These are phyloP conservation scores for Lucilia sericata DNA, from an alignment of 1,140 invertebrate species.

Conservation along the genomic window DNA sequence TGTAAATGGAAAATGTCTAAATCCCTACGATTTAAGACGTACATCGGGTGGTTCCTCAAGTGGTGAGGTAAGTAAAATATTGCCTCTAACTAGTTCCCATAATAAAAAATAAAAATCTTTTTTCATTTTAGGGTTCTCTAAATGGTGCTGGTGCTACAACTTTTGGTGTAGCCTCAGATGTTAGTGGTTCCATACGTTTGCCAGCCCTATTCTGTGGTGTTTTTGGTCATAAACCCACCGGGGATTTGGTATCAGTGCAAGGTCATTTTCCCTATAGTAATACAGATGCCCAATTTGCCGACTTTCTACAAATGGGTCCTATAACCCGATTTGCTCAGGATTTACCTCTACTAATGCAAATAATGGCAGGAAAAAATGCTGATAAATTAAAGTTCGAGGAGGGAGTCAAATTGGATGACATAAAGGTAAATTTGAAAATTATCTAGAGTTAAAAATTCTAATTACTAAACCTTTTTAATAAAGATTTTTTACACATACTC, in stretches of 20 bases:
- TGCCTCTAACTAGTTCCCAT: background rate
- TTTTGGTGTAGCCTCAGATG: conserved; percentile 87
- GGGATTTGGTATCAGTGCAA: conserved; percentile 71
- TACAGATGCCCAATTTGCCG: conserved; percentile 50
- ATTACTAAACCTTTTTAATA: conserved; percentile 71
- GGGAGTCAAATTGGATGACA: conserved; percentile 72
- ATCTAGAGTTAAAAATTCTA: no score
- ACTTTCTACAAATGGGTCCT: conserved; percentile 76
- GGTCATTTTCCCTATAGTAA: conserved; percentile 72
- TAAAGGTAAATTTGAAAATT: conserved; percentile 74
- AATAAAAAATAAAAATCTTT: background rate
- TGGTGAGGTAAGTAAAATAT: conserved; percentile 72
- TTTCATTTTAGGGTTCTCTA: conserved; percentile 72
- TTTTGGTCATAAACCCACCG: conserved; percentile 88
- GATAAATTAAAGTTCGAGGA: conserved; percentile 67
- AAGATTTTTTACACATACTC: conserved; percentile 72
- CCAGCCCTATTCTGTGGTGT: conserved; percentile 88
- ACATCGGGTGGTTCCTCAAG: conserved; percentile 83
- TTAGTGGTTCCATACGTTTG: conserved; percentile 90
- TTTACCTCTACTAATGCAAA: conserved; percentile 76
- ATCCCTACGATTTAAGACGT: conserved; percentile 79
- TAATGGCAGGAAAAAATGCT: conserved; percentile 71
- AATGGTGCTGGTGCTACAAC: conserved; percentile 79
- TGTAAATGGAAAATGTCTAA: conserved; percentile 79
- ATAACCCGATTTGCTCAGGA: conserved; percentile 84